These are phyloP conservation scores for Aepyceros melampus DNA, from an alignment of 2,113 vertebrate species.

Conservation along the genomic window DNA sequence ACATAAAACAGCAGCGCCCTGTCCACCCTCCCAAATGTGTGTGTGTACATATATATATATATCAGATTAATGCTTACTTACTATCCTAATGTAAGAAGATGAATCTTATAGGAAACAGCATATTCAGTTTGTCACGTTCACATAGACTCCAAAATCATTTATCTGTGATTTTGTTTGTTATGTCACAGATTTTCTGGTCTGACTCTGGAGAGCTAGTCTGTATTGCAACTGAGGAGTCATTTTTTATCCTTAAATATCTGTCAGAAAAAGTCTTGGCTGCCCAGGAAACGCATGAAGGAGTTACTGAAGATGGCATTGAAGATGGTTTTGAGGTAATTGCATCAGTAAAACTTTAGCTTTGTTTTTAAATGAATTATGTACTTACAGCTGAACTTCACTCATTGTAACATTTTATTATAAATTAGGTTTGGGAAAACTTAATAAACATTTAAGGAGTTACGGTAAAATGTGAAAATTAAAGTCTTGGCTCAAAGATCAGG, in stretches of 20 bases:
- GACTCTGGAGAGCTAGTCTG: constrained; percentile 99
- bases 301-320: constrained; percentile 98
- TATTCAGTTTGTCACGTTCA: not conserved
- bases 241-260: constrained; percentile 97
- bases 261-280: constrained; percentile 95
- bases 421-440: not conserved
- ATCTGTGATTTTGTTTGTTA: constrained; percentile 40
- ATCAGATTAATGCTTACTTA: not conserved
- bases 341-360: not conserved
- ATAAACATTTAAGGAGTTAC: not conserved
- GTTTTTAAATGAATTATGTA: not conserved
- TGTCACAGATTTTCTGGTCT: constrained; percentile 96
- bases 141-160: not conserved
- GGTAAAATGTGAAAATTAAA: constrained; percentile 33
- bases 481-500: not conserved
- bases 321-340: constrained; percentile 94
- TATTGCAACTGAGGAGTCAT: constrained; percentile 98
- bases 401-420: constrained; percentile 32
- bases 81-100: not conserved
- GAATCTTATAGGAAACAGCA: not conserved
- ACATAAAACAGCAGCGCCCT: not conserved
- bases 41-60: not conserved
- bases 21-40: not conserved
- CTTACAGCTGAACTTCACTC: not conserved
- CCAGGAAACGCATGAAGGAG: constrained; percentile 95